A percentile compares a stretch with the other conserved stretches of the same genome.
phyloP scores from a whole-genome alignment of 1,140 invertebrate genomes.

The Helicoverpa zea region DNA sequence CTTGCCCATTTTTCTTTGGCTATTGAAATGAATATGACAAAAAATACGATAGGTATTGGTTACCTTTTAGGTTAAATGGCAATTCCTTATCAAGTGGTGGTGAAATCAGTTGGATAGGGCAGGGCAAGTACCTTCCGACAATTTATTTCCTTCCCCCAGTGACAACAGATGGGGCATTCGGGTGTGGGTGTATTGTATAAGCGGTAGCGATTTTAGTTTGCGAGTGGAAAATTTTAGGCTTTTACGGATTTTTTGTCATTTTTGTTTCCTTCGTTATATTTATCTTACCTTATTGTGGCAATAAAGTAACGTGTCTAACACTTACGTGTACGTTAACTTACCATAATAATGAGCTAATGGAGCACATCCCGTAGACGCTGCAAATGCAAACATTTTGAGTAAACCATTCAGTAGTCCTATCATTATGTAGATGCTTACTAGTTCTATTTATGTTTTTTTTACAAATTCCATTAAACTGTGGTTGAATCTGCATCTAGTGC shows the following conservation, averaged over 20 bases:
- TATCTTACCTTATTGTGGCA: too few species aligned
- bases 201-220: slow-evolving; percentile 46
- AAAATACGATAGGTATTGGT: slow-evolving; percentile 27
- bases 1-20: not conserved
- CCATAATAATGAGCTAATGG: not conserved
- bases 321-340: not conserved
- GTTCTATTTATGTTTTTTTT: too few species aligned
- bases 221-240: too few species aligned
- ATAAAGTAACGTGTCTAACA: too few species aligned
- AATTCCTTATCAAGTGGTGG: slow-evolving; percentile 46
- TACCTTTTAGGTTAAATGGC: slow-evolving; percentile 48
- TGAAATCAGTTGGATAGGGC: slow-evolving; percentile 42
- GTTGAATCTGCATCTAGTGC: too few species aligned
- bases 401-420: too few species aligned
- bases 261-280: too few species aligned
- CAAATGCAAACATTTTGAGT: too few species aligned
- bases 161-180: slow-evolving; percentile 62
- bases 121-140: slow-evolving; percentile 35
- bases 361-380: too few species aligned
- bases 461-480: too few species aligned
- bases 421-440: too few species aligned
- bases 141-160: slow-evolving; percentile 51
- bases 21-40: slow-evolving; percentile 45
- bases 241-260: too few species aligned
- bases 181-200: slow-evolving; percentile 10